Conservation (phyloP, 2,797 vertebrate genomes). For the Pagetopsis macropterus region DNA sequence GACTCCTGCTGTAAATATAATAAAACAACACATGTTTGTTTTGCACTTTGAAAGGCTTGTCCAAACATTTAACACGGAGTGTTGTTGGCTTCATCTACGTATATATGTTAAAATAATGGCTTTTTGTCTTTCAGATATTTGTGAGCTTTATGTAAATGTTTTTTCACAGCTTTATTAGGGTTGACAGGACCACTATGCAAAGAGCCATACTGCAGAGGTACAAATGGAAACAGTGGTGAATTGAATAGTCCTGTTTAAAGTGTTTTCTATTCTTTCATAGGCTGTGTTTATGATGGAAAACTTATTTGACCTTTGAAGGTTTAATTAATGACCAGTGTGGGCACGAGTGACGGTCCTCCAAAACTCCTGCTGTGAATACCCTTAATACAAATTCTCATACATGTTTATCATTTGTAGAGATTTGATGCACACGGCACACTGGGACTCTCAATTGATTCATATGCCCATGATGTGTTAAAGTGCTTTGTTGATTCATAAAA, state of each 20-base stretch:
- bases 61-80: not conserved
- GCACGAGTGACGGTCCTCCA: not conserved
- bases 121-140: not conserved
- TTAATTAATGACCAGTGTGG: constrained; percentile 15
- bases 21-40: not conserved
- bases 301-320: constrained; percentile 23
- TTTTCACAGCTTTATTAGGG: constrained; percentile 2
- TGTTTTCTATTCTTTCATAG: not conserved
- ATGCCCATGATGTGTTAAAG: not conserved
- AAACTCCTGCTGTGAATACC: not conserved
- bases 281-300: constrained; percentile 3
- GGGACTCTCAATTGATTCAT: not conserved
- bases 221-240: not conserved
- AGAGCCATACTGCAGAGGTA: not conserved
- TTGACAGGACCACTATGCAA: not conserved
- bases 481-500: not conserved
- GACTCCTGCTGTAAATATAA: constrained; percentile 15
- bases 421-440: not conserved
- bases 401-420: constrained; percentile 30
- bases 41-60: not conserved
- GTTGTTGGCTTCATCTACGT: not conserved
- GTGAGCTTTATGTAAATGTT: not conserved
- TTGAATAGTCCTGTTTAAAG: not conserved
- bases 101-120: not conserved
- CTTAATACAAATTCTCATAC: constrained; percentile 8